Base-by-base conservation (phyloP, 2,797 vertebrate genomes). In the Saxicola maurus region DNA sequence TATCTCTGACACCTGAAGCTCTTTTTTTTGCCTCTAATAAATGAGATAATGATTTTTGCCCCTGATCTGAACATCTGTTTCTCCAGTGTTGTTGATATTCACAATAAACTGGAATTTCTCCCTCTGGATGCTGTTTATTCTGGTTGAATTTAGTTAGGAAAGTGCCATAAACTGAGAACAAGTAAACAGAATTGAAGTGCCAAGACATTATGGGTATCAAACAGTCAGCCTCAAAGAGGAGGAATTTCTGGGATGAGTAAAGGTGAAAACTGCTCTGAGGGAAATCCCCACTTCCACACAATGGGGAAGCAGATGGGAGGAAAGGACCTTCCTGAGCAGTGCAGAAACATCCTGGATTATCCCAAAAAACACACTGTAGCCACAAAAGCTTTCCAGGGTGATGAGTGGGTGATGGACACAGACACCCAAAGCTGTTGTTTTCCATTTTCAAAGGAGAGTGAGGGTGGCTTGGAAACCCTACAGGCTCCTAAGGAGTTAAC, bases 401-500 rank as follows among this genome's bases (percentile, higher is more conserved):
- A 14, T 3, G 6, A 66, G 8, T 4, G 25, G 49, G 53, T 10
- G 45, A 57, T 2, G 46, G 24, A 33, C 27, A 13, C 35, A 24
- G 19, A 30, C 33, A 27, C 8, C 25, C 42, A 33, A n/a, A 90
- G 35, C 21, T 76, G 30, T 5, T 82, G 21, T 35, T 66, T 20
- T 46, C 57, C 55, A 18, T 17, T 81, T 15, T 38, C 87, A 67
- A 13, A 74, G 38, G 15, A 62, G 17, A 60, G 12, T 0, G 7
- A 61, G 1, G 2, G 43, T n/a, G 72, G 43, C 33, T 62, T 8
- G 7, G 61, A 80, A 92, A 67, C 15, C 49, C 43, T 4, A 1
- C 64, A 14, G 0, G 3, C 30, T 60, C 60, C 73, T 46, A 28
- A 94, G 49, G 91, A 74, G 94, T 95, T 94, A 95, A 95, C 80